Percentiles rank a stretch among this genome's conserved stretches.
These are phyloP conservation scores for Nothocercus nigrocapillus DNA, from an alignment of 2,113 vertebrate genomes.

Conservation along the genomic window DNA sequence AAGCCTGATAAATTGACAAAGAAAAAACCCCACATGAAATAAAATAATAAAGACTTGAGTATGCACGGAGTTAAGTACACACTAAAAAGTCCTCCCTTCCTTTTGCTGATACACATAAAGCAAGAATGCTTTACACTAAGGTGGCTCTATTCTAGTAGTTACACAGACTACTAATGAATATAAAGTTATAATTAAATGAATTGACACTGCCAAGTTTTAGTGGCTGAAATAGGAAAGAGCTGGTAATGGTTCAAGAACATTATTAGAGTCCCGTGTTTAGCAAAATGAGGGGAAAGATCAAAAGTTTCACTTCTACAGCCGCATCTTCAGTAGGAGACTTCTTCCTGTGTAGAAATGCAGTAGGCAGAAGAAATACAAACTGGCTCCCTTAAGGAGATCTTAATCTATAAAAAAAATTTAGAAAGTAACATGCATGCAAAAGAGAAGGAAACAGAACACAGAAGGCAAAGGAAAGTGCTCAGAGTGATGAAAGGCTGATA, in stretches of 20 bases:
- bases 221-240: neutral
- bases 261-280: neutral
- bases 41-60: neutral
- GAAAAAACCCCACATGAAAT: neutral
- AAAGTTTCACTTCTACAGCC: neutral
- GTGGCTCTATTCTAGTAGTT: neutral
- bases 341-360: neutral
- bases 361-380: neutral
- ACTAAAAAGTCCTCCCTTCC: neutral
- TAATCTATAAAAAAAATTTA: neutral
- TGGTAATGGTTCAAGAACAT: neutral
- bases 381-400: neutral
- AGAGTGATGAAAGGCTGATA: neutral
- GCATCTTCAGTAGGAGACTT: neutral
- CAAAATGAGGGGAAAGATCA: neutral
- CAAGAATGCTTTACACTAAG: neutral
- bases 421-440: neutral
- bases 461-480: neutral
- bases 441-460: neutral
- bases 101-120: neutral
- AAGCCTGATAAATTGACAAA: neutral
- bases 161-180: neutral
- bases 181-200: neutral
- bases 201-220: neutral
- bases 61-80: neutral